Evolutionary conservation across 2,113 vertebrate species (phyloP).

Genomic region (Poecile atricapillus): DNA sequence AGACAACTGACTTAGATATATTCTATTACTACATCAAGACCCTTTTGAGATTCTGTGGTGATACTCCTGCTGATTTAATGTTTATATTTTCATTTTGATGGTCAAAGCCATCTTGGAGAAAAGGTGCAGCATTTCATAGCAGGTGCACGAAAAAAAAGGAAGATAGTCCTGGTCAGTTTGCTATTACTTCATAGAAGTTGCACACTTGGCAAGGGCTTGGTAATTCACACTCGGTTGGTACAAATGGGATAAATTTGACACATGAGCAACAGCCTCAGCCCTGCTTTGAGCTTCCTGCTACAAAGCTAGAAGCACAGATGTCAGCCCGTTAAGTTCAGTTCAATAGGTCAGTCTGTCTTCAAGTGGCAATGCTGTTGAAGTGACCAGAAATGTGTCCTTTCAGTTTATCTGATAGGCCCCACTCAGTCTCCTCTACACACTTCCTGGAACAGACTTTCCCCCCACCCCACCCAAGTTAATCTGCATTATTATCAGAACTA

Average conservation of each 20-base stretch:
- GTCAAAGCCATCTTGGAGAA: neutral
- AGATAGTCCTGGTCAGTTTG: neutral
- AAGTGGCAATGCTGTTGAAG: neutral
- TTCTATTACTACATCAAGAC: neutral
- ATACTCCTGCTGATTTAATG: rapidly evolving
- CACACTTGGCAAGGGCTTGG: neutral
- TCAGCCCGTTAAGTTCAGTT: neutral
- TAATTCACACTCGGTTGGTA: neutral
- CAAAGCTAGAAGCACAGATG: neutral
- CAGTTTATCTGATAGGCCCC: neutral
- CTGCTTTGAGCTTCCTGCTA: neutral
- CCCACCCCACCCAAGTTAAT: neutral
- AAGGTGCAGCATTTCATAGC: neutral
- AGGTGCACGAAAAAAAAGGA: rapidly evolving
- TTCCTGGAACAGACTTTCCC: neutral
- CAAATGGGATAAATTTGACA: neutral
- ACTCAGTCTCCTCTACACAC: neutral
- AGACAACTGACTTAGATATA: neutral
- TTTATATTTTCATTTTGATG: neutral
- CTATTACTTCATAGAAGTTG: neutral
- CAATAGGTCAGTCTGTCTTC: neutral
- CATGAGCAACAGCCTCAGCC: neutral
- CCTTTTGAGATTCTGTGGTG: neutral
- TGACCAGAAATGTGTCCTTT: neutral
- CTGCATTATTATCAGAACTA: neutral